These are phyloP conservation scores for Cephus nigrinus DNA, from an alignment of 2,888 invertebrate genomes.

Conservation along the genomic window DNA sequence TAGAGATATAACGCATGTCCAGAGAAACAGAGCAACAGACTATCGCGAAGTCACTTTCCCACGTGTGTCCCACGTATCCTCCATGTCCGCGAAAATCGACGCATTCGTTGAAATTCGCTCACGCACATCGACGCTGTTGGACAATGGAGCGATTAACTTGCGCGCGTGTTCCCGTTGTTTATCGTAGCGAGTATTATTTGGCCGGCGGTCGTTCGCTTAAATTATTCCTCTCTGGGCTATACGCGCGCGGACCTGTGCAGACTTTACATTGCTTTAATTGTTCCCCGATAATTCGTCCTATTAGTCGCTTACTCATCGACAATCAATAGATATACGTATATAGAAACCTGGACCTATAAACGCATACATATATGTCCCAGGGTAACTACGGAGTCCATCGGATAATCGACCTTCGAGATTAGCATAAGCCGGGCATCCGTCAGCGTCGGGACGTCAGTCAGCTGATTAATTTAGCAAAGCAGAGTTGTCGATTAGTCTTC, in stretches of 20 bases:
- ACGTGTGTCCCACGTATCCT: not conserved
- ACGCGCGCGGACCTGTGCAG: constrained; percentile 26
- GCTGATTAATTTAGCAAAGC: too few relatives aligned
- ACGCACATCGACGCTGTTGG: constrained; percentile 49
- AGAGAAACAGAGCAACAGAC: not conserved
- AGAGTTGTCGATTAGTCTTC: too few relatives aligned
- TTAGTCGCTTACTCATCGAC: constrained; percentile 27
- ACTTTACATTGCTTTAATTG: constrained; percentile 56
- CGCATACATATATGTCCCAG: not conserved
- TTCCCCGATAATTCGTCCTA: constrained; percentile 50
- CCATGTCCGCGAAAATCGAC: not conserved
- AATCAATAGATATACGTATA: not conserved
- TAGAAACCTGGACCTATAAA: too few relatives aligned
- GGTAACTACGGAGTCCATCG: not conserved
- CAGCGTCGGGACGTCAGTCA: not conserved
- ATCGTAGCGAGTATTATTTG: constrained; percentile 54
- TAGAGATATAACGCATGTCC: too few relatives aligned
- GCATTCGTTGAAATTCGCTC: constrained; percentile 42
- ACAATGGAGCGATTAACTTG: constrained; percentile 62
- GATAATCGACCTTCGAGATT: not conserved
- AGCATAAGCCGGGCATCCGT: not conserved
- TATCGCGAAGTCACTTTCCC: too few relatives aligned
- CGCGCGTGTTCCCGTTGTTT: constrained; percentile 55
- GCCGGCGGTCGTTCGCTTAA: constrained; percentile 55
- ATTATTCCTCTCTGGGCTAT: constrained; percentile 43